These are phyloP conservation scores for Cepphus grylle DNA, from an alignment of 2,113 vertebrate genomes.

Conservation along the genomic window DNA sequence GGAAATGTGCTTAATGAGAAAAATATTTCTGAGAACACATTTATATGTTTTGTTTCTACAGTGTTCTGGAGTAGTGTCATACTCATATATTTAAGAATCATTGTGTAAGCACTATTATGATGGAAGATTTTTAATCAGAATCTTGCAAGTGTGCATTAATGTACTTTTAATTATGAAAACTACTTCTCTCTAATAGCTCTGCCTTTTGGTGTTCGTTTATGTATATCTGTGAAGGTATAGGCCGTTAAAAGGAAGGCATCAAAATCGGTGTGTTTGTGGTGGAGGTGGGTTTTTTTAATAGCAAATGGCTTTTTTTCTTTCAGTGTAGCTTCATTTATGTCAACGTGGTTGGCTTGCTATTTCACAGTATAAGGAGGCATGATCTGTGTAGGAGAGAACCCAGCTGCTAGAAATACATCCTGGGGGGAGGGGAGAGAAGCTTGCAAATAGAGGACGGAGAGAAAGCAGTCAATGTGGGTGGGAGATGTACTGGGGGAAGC, in stretches of 20 bases:
- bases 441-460: not conserved
- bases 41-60: not conserved
- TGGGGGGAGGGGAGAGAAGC: not conserved
- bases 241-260: not conserved
- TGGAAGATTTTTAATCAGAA: not conserved
- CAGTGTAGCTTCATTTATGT: not conserved
- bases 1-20: not conserved
- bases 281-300: not conserved
- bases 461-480: not conserved
- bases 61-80: not conserved
- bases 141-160: not conserved
- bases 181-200: not conserved
- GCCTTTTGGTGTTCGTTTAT: not conserved
- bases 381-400: conserved; percentile 42
- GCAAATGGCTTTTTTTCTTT: not conserved
- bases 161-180: not conserved
- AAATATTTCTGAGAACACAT: not conserved
- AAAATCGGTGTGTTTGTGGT: not conserved
- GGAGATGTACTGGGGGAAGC: not conserved
- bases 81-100: not conserved
- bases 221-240: not conserved
- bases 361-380: not conserved
- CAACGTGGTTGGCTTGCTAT: not conserved
- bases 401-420: not conserved
- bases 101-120: not conserved